Evolutionary conservation across 2,113 vertebrate species (phyloP).

Genomic region (Pelecanoides urinatrix): DNA sequence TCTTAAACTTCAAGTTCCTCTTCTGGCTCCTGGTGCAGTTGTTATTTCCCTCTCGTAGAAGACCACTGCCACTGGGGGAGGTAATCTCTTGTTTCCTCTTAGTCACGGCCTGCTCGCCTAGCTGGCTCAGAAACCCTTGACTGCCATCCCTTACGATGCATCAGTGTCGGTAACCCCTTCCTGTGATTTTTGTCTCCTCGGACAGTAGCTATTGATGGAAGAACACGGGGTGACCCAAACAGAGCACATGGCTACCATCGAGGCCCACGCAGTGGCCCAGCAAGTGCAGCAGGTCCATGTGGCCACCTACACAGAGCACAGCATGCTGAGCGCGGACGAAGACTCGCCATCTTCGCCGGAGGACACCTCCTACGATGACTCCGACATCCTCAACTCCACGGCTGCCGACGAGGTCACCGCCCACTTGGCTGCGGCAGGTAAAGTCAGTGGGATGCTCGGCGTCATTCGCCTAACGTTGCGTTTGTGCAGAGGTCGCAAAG

Average conservation of each 20-base stretch:
- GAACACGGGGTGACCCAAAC: constrained; percentile 88
- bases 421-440: constrained; percentile 96
- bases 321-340: constrained; percentile 94
- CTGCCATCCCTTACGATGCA: neutral
- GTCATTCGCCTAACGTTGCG: rapidly evolving
- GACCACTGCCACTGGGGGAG: neutral
- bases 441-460: rapidly evolving
- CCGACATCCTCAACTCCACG: constrained; percentile 96
- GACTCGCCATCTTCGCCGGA: constrained; percentile 95
- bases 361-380: constrained; percentile 95
- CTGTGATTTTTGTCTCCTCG: neutral
- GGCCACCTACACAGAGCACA: constrained; percentile 90
- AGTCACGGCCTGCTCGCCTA: neutral
- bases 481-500: neutral
- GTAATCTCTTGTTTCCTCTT: neutral
- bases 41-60: rapidly evolving
- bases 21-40: neutral
- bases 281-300: constrained; percentile 94
- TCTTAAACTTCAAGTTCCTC: neutral
- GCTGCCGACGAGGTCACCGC: constrained; percentile 93
- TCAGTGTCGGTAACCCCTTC: neutral
- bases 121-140: neutral
- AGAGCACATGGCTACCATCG: constrained; percentile 96
- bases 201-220: constrained; percentile 83
- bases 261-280: constrained; percentile 92